These are phyloP conservation scores for Drosophila glabriapex DNA, from an alignment of 2,888 invertebrate genomes.

Conservation along the genomic window DNA sequence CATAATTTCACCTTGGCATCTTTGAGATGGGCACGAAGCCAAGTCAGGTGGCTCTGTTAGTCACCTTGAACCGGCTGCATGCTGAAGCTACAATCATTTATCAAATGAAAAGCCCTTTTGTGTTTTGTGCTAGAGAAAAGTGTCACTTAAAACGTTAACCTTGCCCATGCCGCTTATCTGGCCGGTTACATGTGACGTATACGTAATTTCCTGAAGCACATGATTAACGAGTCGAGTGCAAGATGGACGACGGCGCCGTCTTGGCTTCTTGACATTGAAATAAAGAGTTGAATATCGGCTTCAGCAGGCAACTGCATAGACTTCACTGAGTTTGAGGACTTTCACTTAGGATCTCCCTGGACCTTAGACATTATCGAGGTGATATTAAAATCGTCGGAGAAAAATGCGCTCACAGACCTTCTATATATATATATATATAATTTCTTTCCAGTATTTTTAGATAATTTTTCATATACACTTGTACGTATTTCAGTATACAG, in stretches of 20 bases:
- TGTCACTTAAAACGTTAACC: constrained; percentile 44
- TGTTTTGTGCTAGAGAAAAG: constrained; percentile 13
- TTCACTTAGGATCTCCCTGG: neutral
- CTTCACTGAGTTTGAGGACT: neutral
- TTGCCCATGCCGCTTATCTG: constrained; percentile 64
- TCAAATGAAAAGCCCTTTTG: constrained; percentile 68
- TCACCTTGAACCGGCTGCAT: constrained; percentile 69
- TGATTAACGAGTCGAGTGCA: constrained; percentile 69
- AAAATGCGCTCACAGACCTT: no score
- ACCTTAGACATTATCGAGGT: neutral
- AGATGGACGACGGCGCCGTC: constrained; percentile 1
- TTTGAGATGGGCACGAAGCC: constrained; percentile 28
- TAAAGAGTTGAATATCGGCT: constrained; percentile 4
- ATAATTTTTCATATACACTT: no score
- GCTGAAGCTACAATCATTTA: constrained; percentile 54
- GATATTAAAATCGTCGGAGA: neutral
- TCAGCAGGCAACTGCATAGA: neutral
- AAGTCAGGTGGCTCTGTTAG: constrained; percentile 44
- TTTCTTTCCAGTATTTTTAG: neutral
- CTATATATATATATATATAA: neutral
- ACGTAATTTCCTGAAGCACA: constrained; percentile 69
- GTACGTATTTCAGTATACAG: no score
- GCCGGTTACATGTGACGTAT: constrained; percentile 77
- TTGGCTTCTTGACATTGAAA: constrained; percentile 23
- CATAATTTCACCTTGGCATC: constrained; percentile 63